Conservation (phyloP, 2,888 invertebrate genomes). For the Oeneis ivallda region DNA sequence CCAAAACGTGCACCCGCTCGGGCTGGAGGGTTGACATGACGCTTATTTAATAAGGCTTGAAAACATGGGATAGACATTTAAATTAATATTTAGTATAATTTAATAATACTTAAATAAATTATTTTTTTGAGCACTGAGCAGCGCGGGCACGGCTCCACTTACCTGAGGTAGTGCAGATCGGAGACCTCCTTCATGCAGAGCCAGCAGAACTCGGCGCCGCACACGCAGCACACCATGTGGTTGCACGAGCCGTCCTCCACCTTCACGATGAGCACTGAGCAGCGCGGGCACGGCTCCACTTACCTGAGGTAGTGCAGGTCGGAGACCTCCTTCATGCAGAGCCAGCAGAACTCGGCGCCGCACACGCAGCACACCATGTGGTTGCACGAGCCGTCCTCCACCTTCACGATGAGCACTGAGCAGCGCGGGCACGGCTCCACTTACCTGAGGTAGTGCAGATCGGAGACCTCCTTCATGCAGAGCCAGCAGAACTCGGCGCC, state of each 20-base stretch:
- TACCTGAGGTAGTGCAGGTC: slow-evolving; percentile 99
- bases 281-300: slow-evolving; percentile 97
- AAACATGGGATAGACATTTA: too few species aligned
- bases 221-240: slow-evolving; percentile 99
- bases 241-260: slow-evolving; percentile 98
- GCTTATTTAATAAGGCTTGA: too few species aligned
- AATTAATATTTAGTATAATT: too few species aligned
- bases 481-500: slow-evolving; percentile 99
- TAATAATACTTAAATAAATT: too few species aligned
- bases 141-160: slow-evolving; percentile 91
- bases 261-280: slow-evolving; percentile 96
- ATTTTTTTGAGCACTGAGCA: slow-evolving; percentile 95
- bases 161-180: slow-evolving; percentile 98
- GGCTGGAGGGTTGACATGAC: slow-evolving; percentile 73
- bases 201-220: slow-evolving; percentile 99
- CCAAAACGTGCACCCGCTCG: slow-evolving; percentile 97
- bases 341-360: slow-evolving; percentile 99
- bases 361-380: slow-evolving; percentile 99
- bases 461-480: slow-evolving; percentile 99
- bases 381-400: slow-evolving; percentile 98
- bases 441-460: slow-evolving; percentile 98
- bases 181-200: slow-evolving; percentile 99
- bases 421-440: slow-evolving; percentile 98
- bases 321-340: slow-evolving; percentile 99
- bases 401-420: slow-evolving; percentile 95